Evolutionary conservation across 2,888 invertebrate species (phyloP), one percentile per base, ranked within the genome.

Genomic region (Caradrina clavipalpis): DNA sequence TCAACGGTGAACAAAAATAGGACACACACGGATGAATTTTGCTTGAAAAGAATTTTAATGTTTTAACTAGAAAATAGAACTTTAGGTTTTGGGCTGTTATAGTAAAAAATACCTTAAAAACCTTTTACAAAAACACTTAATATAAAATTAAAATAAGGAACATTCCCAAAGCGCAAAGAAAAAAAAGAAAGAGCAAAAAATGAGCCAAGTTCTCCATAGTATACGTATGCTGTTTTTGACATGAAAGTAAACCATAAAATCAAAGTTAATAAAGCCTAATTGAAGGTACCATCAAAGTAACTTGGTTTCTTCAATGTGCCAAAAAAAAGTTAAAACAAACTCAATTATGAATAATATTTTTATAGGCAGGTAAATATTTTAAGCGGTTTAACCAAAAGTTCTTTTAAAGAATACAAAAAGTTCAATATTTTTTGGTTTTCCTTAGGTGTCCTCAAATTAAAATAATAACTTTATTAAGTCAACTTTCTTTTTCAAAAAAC

Each of bases 201-300:
- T 45, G 21, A 10, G 50, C 35, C 22, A 56, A 56, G 55, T 56
- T 56, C 55, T 4, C 8, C 1, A 35, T 35, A n/a, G n/a, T n/a
- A n/a, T n/a, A n/a, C n/a, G n/a, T n/a, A n/a, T n/a, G n/a, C n/a
- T n/a, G n/a, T n/a, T n/a, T n/a, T 31, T 19, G 4, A 17, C 22
- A 45, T 61, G 11, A 39, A 71, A 56, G 53, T 56, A 39, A 45
- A 53, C 26, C 35, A 55, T 15, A 56, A 56, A 56, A 45, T 56
- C 50, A 35, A 21, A 55, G 19, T 39, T 39, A 13, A 11, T 39
- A 17, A 45, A 11, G 22, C 22, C n/a, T 22, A 47, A 26, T 68
- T 58, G 49, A n/a, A 60, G n/a, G 42, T n/a, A 45, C n/a, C 26
- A 49, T 54, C 65, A 65, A 68, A 66, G 26, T 68, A 49, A 49